Conservation (phyloP, 2,888 invertebrate species). For the Nezara viridula region DNA sequence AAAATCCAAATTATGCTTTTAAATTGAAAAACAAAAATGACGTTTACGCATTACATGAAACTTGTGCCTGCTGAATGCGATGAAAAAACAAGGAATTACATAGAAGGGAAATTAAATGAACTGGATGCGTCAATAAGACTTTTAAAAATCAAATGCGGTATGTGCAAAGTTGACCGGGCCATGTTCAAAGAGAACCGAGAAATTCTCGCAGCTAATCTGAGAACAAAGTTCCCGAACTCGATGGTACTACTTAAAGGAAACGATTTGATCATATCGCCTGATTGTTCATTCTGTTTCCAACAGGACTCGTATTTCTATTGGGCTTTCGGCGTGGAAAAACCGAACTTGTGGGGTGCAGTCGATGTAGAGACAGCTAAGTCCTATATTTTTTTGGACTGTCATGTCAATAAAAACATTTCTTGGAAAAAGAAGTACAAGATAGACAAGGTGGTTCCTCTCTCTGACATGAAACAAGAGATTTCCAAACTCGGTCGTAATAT, state of each 20-base stretch:
- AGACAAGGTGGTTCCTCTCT: not conserved
- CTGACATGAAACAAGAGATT: not conserved
- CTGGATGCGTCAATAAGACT: not conserved
- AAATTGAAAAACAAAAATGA: not conserved
- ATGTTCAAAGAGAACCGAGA: conserved; percentile 40
- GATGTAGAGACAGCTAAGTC: not conserved
- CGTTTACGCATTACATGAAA: not conserved
- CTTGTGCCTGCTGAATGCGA: not conserved
- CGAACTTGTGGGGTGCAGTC: not conserved
- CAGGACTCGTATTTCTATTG: conserved; percentile 6
- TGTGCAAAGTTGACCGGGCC: not conserved
- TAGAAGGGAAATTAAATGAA: not conserved
- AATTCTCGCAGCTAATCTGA: not conserved
- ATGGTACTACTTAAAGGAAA: not conserved
- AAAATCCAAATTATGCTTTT: not conserved
- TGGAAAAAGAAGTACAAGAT: not conserved
- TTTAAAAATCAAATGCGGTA: not conserved
- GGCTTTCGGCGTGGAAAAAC: not conserved
- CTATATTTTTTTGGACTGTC: not conserved
- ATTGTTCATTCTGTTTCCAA: not conserved
- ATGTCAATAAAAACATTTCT: not conserved
- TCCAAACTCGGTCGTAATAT: not conserved
- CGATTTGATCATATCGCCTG: too few relatives aligned
- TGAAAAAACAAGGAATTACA: not conserved
- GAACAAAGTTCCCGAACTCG: not conserved